Base-by-base conservation (phyloP, 2,113 vertebrate genomes). In the Nesoenas mayeri region DNA sequence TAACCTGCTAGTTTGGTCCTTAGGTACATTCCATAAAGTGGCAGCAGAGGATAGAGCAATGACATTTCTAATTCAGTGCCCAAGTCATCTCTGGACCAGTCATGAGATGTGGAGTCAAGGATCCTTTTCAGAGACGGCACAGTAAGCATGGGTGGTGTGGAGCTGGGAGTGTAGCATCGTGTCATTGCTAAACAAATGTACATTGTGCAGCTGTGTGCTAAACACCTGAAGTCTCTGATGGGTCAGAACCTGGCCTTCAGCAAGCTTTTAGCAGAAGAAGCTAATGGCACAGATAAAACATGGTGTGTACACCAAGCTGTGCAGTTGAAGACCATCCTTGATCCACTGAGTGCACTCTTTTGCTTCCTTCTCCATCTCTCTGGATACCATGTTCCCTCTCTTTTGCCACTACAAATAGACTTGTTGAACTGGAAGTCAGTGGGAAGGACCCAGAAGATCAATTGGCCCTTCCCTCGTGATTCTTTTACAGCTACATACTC, bases 341-440 rank as follows among this genome's bases (percentile, higher is more conserved):
- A 40, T 56, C 19, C 8, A 11, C 31, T 15, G 13, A 61, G 16
- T 31, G 6, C 0, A 0, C 15, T 31, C n/a, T 60, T 53, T 20
- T 72, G 34, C 54, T 78, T 54, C 58, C 15, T 71, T 38, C 58
- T 82, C 13, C 22, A 19, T 6, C 57, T 71, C 13, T 42, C 64
- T 44, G 34, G 38, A 56, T 34, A 56, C 31, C 12, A 24, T 4
- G 10, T 53, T 69, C 19, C 21, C 25, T 12, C 13, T 87, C 28
- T 36, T 56, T 65, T 61, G 64, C 26, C 38, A 16, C 47, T n/a
- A 9, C 15, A 56, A 66, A 26, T 12, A 26, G 18, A 38, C 19
- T 48, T 40, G 40, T 60, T 61, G 9, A 81, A 66, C 31, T 51
- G 60, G 28, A 66, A 48, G 19, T 26, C 14, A 12, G 4, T 56